A percentile compares a stretch with the other conserved stretches of the same genome.
phyloP scores from a whole-genome alignment of 2,888 invertebrate species.

The Nemotelus pantherinus region DNA sequence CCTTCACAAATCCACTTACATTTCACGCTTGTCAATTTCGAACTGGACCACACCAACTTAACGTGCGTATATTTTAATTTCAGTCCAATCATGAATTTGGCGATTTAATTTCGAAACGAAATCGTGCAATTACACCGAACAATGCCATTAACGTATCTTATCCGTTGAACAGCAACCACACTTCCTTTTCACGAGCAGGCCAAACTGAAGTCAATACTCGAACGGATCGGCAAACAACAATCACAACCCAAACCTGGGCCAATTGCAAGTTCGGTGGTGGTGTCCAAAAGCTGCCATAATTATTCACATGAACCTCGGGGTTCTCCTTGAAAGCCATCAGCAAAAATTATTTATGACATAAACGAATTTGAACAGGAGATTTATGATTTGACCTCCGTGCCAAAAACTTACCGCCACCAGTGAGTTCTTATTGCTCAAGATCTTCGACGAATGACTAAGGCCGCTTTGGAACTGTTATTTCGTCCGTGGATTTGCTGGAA shows the following conservation, averaged over 20 bases:
- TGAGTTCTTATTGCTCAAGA: neutral
- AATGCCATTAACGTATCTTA: conserved; percentile 44
- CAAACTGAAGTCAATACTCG: neutral
- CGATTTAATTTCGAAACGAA: conserved; percentile 37
- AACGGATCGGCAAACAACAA: neutral
- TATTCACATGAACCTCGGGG: conserved; percentile 36
- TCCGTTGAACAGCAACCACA: conserved; percentile 16
- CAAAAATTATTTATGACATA: conserved; percentile 52
- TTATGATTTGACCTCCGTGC: conserved; percentile 50
- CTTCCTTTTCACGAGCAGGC: neutral
- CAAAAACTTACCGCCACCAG: neutral
- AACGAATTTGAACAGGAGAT: conserved; percentile 50
- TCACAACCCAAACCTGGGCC: neutral
- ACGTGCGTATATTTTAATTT: conserved; percentile 9
- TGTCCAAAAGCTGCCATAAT: conserved; percentile 39
- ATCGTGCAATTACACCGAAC: conserved; percentile 27
- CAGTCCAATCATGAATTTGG: conserved; percentile 37
- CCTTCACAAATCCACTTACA: neutral
- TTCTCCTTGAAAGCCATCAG: conserved; percentile 44
- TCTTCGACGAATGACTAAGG: conserved; percentile 15
- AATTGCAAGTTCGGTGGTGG: neutral
- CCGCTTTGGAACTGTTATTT: no score
- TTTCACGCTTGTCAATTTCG: conserved; percentile 27
- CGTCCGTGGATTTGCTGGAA: no score
- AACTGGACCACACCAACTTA: conserved; percentile 22